phyloP scores from a whole-genome alignment of 2,113 vertebrate genomes.

The Halichoeres trimaculatus region DNA sequence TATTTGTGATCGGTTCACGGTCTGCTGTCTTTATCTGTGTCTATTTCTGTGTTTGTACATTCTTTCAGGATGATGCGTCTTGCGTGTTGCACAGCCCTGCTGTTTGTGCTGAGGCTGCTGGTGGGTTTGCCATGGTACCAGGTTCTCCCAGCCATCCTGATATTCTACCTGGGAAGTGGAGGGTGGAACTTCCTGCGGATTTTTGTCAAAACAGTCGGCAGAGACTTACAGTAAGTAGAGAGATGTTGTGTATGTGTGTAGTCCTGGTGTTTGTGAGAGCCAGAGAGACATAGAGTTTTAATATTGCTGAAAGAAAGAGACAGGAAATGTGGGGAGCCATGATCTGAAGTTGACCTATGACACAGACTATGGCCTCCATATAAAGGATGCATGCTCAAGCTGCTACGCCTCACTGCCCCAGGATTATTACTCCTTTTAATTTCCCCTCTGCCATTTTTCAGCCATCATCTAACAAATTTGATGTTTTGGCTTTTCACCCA shows the following conservation, averaged over 20 bases:
- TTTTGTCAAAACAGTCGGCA: conserved; percentile 88
- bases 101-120: conserved; percentile 88
- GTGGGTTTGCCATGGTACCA: conserved; percentile 90
- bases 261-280: not conserved
- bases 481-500: not conserved
- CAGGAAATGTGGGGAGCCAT: too few relatives aligned
- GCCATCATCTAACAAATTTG: not conserved
- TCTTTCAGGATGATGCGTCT: conserved; percentile 89
- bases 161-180: conserved; percentile 91
- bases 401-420: too few relatives aligned
- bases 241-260: not conserved
- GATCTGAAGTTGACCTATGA: too few relatives aligned
- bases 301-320: too few relatives aligned
- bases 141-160: conserved; percentile 85
- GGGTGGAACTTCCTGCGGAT: conserved; percentile 91
- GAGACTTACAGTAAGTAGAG: conserved; percentile 90
- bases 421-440: not conserved
- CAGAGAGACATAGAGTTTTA: too few relatives aligned
- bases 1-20: conserved; percentile 3
- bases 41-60: conserved; percentile 30
- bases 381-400: too few relatives aligned
- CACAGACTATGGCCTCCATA: too few relatives aligned
- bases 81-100: conserved; percentile 84
- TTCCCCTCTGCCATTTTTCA: not conserved
- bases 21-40: conserved; percentile 13